Evolutionary conservation across 2,888 invertebrate genomes (phyloP).

Genomic region (Dicranocentrus wangi): DNA sequence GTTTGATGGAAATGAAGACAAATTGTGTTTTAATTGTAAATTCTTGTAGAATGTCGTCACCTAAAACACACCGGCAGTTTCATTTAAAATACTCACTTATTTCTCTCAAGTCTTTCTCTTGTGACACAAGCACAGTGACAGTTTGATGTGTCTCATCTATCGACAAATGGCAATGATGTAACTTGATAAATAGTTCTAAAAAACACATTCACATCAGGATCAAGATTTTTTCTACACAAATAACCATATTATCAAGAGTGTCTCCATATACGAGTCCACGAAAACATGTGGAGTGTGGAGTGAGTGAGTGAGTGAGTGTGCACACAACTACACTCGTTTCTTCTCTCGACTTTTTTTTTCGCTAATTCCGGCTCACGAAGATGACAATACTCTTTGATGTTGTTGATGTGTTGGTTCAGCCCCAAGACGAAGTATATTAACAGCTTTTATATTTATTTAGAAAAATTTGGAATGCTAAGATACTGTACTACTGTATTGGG

Average conservation of each 20-base stretch:
- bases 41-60: background rate
- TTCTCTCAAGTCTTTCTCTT: too few species aligned
- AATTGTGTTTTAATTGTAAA: background rate
- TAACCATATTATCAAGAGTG: background rate
- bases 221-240: background rate
- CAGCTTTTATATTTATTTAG: background rate
- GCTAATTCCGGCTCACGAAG: background rate
- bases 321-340: background rate
- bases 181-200: constrained; percentile 11
- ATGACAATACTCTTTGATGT: constrained; percentile 10
- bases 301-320: too few species aligned
- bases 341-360: background rate
- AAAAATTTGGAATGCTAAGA: constrained; percentile 12
- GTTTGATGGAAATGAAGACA: too few species aligned
- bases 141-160: constrained; percentile 31
- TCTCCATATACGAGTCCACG: background rate
- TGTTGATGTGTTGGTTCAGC: background rate
- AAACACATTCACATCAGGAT: constrained; percentile 5
- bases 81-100: constrained; percentile 4
- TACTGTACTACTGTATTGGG: background rate
- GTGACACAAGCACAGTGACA: constrained; percentile 9
- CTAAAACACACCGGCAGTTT: background rate
- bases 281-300: background rate
- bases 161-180: constrained; percentile 16
- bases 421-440: background rate